phyloP scores from a whole-genome alignment of 2,113 vertebrate genomes.

The Urocitellus parryii region DNA sequence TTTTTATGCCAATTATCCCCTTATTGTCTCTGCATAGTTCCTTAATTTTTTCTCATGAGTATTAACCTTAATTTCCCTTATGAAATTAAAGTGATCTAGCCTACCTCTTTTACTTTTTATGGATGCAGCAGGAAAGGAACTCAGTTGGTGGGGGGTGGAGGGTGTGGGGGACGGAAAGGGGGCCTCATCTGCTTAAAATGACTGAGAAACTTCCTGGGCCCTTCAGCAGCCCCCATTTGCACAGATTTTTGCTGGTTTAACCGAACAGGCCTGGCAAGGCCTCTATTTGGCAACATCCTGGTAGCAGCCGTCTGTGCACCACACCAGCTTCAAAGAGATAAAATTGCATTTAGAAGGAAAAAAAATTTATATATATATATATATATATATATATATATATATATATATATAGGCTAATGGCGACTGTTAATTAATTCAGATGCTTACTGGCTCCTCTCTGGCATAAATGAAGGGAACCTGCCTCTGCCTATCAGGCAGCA shows the following conservation, averaged over 20 bases:
- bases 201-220: constrained; percentile 33
- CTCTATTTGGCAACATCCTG: constrained; percentile 79
- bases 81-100: constrained; percentile 46
- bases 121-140: constrained; percentile 52
- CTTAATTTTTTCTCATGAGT: constrained; percentile 19
- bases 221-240: background rate
- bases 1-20: constrained; percentile 27
- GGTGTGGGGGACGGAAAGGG: fast-evolving
- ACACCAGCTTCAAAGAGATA: constrained; percentile 53
- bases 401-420: constrained; percentile 54
- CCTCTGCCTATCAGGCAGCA: background rate
- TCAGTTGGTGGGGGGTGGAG: background rate
- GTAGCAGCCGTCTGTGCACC: constrained; percentile 76
- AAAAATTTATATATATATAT: too few relatives aligned
- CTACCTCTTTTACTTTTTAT: constrained; percentile 61
- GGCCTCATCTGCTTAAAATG: constrained; percentile 35
- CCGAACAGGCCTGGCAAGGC: constrained; percentile 57
- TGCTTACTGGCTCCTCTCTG: constrained; percentile 7
- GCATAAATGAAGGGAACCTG: background rate
- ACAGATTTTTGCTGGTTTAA: constrained; percentile 61
- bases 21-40: background rate
- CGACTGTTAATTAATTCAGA: constrained; percentile 57
- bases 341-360: constrained; percentile 51
- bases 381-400: too few relatives aligned
- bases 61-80: constrained; percentile 23